These are phyloP conservation scores for Hippocampus abdominalis DNA, from an alignment of 2,113 vertebrate genomes.

Conservation along the genomic window DNA sequence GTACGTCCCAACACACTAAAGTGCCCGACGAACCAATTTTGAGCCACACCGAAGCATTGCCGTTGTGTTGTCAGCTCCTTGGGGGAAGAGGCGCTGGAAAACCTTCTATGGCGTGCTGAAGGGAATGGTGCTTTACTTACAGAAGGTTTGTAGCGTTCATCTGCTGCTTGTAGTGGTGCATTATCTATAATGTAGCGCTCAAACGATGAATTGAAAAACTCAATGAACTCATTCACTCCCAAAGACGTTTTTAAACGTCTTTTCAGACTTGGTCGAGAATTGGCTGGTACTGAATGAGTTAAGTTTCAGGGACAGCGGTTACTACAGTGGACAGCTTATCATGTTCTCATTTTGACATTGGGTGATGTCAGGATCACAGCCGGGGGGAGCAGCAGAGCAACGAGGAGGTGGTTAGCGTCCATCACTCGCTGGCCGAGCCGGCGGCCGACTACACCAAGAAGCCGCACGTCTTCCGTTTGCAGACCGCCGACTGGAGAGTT, in stretches of 20 bases:
- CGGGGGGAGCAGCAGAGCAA: constrained; percentile 61
- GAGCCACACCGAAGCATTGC: neutral
- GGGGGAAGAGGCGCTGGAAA: constrained; percentile 91
- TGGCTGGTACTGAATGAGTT: too few relatives aligned
- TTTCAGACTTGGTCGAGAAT: too few relatives aligned
- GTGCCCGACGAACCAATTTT: neutral
- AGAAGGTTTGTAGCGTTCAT: constrained; percentile 74
- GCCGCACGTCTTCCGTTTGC: constrained; percentile 84
- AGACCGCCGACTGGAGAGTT: constrained; percentile 86
- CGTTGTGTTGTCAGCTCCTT: constrained; percentile 74
- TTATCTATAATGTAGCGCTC: too few relatives aligned
- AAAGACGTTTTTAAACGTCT: too few relatives aligned
- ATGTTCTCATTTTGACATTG: neutral
- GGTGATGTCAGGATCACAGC: constrained; percentile 70
- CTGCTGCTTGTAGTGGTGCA: too few relatives aligned
- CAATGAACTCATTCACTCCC: too few relatives aligned
- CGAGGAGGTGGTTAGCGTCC: constrained; percentile 84
- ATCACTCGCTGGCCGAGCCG: constrained; percentile 83
- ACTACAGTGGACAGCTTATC: too few relatives aligned
- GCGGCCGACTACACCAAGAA: constrained; percentile 85
- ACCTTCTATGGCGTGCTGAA: constrained; percentile 81
- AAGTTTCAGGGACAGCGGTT: too few relatives aligned
- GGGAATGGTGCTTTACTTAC: constrained; percentile 85
- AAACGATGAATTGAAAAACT: too few relatives aligned
- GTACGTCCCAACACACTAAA: constrained; percentile 66